phyloP scores from a whole-genome alignment of 2,113 vertebrate genomes.

The Barbus barbus region DNA sequence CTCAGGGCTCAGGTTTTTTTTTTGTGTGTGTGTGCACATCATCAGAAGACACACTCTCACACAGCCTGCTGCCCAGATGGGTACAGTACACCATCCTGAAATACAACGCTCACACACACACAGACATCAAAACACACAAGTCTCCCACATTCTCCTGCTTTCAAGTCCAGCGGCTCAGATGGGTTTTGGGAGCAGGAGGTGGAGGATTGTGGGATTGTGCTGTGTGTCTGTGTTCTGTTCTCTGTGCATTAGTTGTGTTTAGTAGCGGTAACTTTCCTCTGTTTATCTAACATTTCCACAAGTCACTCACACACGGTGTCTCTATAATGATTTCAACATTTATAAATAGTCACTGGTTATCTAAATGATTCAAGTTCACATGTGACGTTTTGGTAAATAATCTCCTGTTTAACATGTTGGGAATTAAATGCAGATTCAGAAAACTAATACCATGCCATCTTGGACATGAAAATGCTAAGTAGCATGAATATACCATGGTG shows the following conservation, averaged over 20 bases:
- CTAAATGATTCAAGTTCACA: background rate
- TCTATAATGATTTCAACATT: background rate
- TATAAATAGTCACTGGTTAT: background rate
- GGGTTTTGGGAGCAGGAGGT: background rate
- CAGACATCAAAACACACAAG: slow-evolving; percentile 32
- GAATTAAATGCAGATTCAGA: background rate
- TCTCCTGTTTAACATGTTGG: background rate
- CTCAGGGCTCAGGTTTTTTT: background rate
- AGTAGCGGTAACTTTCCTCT: background rate
- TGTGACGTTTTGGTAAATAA: background rate
- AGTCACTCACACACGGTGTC: background rate
- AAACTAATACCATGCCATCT: background rate
- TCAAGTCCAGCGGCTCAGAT: slow-evolving; percentile 41
- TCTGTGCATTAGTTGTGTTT: background rate
- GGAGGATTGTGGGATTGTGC: background rate
- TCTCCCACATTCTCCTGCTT: slow-evolving; percentile 15
- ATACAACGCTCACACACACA: slow-evolving; percentile 15
- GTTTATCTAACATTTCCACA: background rate
- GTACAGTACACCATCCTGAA: background rate
- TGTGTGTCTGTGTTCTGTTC: background rate
- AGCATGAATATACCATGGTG: background rate
- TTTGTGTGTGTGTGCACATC: no score
- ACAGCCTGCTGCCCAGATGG: slow-evolving; percentile 44
- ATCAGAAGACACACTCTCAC: no score
- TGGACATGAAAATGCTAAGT: background rate